Evolutionary conservation across 2,888 invertebrate species (phyloP).

Genomic region (Celastrina argiolus): DNA sequence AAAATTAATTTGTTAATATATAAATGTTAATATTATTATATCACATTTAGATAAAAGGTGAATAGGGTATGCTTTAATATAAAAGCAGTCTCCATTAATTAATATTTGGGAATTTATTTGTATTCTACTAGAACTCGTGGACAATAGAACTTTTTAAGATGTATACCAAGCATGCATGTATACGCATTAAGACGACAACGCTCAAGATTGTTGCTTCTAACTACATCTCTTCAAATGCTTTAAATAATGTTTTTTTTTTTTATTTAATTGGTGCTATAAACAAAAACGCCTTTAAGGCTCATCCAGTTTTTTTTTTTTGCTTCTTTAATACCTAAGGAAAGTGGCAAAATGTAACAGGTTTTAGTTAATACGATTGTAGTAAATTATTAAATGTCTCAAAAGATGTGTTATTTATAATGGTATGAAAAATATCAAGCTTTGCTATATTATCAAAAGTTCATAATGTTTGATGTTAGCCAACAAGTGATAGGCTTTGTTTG

Average conservation of each 20-base stretch:
- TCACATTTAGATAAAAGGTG: neutral
- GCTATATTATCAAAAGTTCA: neutral
- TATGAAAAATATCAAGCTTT: neutral
- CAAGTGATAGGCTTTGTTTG: neutral
- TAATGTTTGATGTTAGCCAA: neutral
- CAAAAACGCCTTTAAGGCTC: slow-evolving; percentile 28
- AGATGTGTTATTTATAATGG: neutral
- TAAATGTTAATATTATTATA: too few species aligned
- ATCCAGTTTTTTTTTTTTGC: neutral
- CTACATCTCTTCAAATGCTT: neutral
- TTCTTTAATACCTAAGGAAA: neutral
- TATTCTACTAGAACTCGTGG: too few species aligned
- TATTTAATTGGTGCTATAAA: slow-evolving; percentile 40
- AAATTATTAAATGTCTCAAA: neutral
- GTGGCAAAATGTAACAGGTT: neutral
- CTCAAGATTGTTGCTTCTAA: neutral
- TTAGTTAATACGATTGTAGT: too few species aligned
- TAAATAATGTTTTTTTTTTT: neutral
- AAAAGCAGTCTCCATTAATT: neutral
- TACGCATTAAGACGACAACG: neutral
- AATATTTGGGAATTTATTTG: too few species aligned
- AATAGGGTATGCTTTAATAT: neutral
- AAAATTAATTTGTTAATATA: neutral
- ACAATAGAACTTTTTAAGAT: too few species aligned
- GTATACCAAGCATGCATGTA: too few species aligned